These are phyloP conservation scores for Dendrocincla tyrannina DNA, from an alignment of 2,797 vertebrate species.

Conservation along the genomic window DNA sequence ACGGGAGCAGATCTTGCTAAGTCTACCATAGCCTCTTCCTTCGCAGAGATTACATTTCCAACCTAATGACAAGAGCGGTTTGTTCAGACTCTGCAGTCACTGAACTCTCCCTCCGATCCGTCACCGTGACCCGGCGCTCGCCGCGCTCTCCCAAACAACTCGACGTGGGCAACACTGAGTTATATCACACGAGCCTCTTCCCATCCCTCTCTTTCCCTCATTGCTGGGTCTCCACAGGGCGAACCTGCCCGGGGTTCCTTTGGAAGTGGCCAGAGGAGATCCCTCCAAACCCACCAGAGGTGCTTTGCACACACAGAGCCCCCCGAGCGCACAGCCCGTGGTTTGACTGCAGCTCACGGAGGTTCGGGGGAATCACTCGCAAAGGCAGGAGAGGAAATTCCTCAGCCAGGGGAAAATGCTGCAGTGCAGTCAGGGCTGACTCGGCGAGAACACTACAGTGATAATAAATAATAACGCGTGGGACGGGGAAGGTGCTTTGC, in stretches of 20 bases:
- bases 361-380: rapidly evolving
- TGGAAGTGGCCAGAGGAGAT: rapidly evolving
- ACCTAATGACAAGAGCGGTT: slow-evolving; percentile 31
- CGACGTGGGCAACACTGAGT: rapidly evolving
- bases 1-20: slow-evolving; percentile 47
- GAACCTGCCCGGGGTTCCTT: rapidly evolving
- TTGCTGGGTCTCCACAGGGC: rapidly evolving
- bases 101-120: slow-evolving; percentile 13
- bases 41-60: slow-evolving; percentile 59
- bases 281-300: rapidly evolving
- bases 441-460: neutral
- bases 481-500: neutral
- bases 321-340: rapidly evolving
- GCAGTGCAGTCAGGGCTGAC: slow-evolving; percentile 30
- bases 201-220: rapidly evolving
- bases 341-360: neutral
- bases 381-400: neutral
- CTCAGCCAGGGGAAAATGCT: neutral
- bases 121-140: neutral
- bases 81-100: neutral
- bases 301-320: neutral
- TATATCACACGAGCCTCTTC: rapidly evolving
- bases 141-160: neutral
- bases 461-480: neutral
- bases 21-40: slow-evolving; percentile 50